Conservation (phyloP, 2,888 invertebrate species). For the Chironomus riparius region DNA sequence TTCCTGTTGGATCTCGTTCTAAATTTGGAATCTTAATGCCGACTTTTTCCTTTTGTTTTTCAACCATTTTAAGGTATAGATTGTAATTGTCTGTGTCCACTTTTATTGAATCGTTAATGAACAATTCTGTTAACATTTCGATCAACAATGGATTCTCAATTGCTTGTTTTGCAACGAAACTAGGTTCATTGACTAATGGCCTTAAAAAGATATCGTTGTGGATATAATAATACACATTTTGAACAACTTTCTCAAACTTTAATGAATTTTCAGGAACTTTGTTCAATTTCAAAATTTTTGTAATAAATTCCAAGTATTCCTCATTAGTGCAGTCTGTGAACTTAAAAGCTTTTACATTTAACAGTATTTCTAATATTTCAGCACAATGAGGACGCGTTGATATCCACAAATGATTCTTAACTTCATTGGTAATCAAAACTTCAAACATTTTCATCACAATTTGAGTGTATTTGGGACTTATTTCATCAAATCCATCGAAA, state of each 20-base stretch:
- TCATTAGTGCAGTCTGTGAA: neutral
- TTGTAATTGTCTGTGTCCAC: neutral
- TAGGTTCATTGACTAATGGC: neutral
- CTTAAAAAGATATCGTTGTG: neutral
- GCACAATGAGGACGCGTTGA: neutral
- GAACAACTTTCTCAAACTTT: too few relatives aligned
- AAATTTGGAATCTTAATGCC: neutral
- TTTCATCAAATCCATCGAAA: neutral
- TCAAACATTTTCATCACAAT: neutral
- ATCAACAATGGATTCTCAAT: neutral
- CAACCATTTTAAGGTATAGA: neutral
- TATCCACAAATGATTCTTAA: neutral
- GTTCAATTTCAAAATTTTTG: neutral
- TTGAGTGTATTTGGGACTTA: neutral
- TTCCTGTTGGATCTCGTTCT: neutral
- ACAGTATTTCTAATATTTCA: neutral
- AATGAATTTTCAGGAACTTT: neutral
- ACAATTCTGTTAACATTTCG: neutral
- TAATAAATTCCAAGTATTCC: neutral
- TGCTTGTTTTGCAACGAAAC: neutral
- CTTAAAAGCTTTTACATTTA: neutral
- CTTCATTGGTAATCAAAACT: neutral
- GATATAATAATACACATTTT: neutral
- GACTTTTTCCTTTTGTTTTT: neutral
- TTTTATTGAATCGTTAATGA: neutral